phyloP scores from a whole-genome alignment of 2,888 invertebrate genomes.

The Metellina segmentata region DNA sequence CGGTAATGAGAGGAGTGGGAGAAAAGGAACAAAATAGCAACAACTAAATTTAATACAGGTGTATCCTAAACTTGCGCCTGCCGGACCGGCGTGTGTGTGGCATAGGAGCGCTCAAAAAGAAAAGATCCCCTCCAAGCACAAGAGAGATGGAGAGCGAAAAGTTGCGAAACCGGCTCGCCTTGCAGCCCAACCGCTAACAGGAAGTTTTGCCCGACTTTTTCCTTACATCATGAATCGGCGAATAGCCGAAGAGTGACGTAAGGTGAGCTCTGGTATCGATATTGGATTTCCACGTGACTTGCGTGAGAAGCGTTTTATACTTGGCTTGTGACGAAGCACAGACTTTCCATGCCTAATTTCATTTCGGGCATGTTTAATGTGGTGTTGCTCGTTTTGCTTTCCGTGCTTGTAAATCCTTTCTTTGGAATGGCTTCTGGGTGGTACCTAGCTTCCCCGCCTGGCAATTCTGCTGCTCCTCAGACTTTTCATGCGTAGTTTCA shows the following conservation, averaged over 20 bases:
- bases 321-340: not conserved
- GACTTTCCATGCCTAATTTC: too few species aligned
- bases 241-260: conserved; percentile 41
- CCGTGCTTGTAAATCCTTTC: too few species aligned
- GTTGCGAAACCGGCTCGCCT: conserved; percentile 67
- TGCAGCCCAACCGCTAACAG: conserved; percentile 52
- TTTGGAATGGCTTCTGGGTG: too few species aligned
- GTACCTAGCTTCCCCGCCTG: too few species aligned
- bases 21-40: conserved; percentile 1
- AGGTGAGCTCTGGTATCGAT: conserved; percentile 41
- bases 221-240: conserved; percentile 31
- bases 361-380: not conserved
- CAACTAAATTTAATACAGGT: conserved; percentile 45
- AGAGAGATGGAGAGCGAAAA: conserved; percentile 40
- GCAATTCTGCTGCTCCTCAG: too few species aligned
- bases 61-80: conserved; percentile 15
- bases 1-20: not conserved
- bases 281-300: conserved; percentile 40
- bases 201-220: conserved; percentile 48
- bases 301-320: not conserved
- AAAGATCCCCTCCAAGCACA: not conserved
- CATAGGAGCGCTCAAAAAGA: conserved; percentile 9
- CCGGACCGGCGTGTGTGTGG: conserved; percentile 46
- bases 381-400: too few species aligned
- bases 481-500: too few species aligned